Evolutionary conservation across 2,888 invertebrate species (phyloP).

Genomic region (Brachypalpus laphriformis): DNA sequence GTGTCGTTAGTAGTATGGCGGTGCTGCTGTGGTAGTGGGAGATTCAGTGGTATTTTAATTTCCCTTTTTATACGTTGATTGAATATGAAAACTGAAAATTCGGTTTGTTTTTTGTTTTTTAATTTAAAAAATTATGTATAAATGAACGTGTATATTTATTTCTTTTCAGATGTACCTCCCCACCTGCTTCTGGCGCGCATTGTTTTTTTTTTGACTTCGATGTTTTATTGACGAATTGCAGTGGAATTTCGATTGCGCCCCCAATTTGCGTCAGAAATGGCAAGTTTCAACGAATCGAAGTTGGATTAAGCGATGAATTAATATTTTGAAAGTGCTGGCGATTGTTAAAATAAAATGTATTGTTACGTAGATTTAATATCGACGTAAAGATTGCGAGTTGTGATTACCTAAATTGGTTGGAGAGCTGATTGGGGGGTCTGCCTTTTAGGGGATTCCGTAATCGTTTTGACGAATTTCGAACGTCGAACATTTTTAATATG

Average conservation of each 20-base stretch:
- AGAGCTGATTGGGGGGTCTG: constrained; percentile 10
- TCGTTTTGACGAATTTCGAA: background rate
- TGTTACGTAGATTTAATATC: constrained; percentile 4
- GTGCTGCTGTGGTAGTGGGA: constrained; percentile 13
- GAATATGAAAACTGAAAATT: constrained; percentile 70
- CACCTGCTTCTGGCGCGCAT: background rate
- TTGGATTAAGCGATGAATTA: constrained; percentile 14
- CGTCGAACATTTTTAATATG: background rate
- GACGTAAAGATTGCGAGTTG: background rate
- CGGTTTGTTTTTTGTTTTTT: constrained; percentile 24
- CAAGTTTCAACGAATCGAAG: constrained; percentile 17
- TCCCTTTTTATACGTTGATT: constrained; percentile 72
- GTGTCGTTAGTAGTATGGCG: constrained; percentile 15
- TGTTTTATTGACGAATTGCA: constrained; percentile 49
- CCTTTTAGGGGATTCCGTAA: constrained; percentile 23
- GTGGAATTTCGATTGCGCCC: constrained; percentile 26
- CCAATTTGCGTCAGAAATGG: constrained; percentile 43
- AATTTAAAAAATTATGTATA: background rate
- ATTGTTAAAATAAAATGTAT: constrained; percentile 12
- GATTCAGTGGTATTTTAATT: constrained; percentile 71
- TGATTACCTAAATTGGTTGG: background rate
- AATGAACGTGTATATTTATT: constrained; percentile 23
- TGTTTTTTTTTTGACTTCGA: constrained; percentile 3
- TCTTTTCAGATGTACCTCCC: background rate
- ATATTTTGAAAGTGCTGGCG: constrained; percentile 25